Conservation (phyloP, 2,797 vertebrate species). For the Alauda arvensis region DNA sequence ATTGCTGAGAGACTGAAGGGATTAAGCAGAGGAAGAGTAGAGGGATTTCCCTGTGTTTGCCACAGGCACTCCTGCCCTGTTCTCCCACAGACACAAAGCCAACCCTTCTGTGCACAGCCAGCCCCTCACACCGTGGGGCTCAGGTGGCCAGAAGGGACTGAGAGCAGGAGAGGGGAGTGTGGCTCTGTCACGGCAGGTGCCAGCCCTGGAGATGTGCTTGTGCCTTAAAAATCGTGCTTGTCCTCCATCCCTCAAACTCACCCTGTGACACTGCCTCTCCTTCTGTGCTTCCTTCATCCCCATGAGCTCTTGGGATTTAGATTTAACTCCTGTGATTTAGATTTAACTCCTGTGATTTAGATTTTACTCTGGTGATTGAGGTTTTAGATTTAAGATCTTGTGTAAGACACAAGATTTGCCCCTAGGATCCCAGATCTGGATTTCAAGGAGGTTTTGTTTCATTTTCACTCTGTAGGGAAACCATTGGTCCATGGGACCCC, state of each 20-base stretch:
- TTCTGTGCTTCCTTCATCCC: background rate
- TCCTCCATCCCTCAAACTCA: background rate
- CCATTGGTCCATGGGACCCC: accelerated
- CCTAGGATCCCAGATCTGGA: background rate
- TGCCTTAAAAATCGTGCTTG: background rate
- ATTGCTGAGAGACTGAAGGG: background rate
- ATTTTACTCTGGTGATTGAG: background rate
- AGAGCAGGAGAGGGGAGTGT: background rate
- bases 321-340: background rate
- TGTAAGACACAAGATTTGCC: background rate
- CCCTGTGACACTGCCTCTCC: background rate
- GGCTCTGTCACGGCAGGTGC: background rate
- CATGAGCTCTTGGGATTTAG: background rate
- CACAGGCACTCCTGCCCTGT: background rate
- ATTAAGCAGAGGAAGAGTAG: background rate
- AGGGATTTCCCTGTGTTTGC: background rate
- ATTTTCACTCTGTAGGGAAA: background rate
- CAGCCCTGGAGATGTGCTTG: background rate
- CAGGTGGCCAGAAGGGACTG: background rate
- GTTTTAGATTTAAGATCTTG: background rate
- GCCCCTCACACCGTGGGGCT: background rate
- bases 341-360: background rate
- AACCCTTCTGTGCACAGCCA: background rate
- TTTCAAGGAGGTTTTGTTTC: background rate
- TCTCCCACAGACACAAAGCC: background rate